Conservation (phyloP, 2,797 vertebrate species). For the Argyrosomus regius region DNA sequence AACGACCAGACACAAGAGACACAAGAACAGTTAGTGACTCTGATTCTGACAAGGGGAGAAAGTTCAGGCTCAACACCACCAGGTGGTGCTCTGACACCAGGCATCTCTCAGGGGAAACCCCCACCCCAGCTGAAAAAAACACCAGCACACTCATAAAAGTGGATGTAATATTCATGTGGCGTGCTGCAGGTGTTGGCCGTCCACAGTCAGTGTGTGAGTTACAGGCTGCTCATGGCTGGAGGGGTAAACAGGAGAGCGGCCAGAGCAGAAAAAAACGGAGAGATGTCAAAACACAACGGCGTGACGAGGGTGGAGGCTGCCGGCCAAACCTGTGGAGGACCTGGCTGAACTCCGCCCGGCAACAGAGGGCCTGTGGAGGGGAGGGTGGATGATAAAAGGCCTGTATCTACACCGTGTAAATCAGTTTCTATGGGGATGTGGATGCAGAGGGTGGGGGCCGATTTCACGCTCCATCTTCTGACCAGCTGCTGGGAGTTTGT, state of each 20-base stretch:
- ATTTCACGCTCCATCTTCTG: conserved; percentile 66
- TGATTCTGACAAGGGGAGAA: too few species aligned
- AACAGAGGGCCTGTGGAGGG: conserved; percentile 23
- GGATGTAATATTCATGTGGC: conserved; percentile 46
- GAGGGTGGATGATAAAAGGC: conserved; percentile 48
- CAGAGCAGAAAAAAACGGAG: conserved; percentile 36
- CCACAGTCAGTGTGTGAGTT: conserved; percentile 40
- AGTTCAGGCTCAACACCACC: conserved; percentile 41
- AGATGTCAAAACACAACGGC: conserved; percentile 59
- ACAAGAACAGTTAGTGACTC: too few species aligned
- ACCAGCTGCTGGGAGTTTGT: conserved; percentile 59
- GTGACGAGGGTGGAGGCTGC: conserved; percentile 32
- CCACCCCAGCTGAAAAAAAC: not conserved
- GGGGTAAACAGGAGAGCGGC: conserved; percentile 53
- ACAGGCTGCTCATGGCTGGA: conserved; percentile 45
- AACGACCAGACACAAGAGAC: too few species aligned
- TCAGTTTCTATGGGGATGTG: conserved; percentile 57
- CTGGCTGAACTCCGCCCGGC: conserved; percentile 31
- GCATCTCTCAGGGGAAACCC: conserved; percentile 1
- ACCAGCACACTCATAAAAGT: conserved; percentile 18
- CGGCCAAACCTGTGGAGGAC: conserved; percentile 44
- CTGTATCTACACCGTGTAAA: conserved; percentile 55
- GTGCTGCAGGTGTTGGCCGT: conserved; percentile 57
- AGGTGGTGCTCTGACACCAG: conserved; percentile 74
- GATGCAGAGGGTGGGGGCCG: conserved; percentile 23